Conservation (phyloP, 2,797 vertebrate genomes). For the Podargus strigoides region DNA sequence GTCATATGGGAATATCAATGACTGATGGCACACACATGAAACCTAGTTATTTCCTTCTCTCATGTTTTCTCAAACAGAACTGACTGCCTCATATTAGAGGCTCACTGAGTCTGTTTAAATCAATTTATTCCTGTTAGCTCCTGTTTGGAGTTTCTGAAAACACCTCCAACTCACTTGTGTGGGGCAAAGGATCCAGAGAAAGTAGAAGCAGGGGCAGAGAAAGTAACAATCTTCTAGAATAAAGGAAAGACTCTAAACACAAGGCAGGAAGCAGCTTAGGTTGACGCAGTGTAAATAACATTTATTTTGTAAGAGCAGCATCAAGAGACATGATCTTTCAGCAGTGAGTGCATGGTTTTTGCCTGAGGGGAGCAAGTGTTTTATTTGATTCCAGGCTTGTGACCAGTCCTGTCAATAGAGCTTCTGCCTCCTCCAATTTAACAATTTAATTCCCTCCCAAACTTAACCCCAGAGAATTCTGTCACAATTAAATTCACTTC, state of each 20-base stretch:
- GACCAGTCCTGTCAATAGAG: slow-evolving; percentile 15
- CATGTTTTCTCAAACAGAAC: neutral
- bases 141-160: neutral
- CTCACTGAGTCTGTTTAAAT: neutral
- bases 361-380: neutral
- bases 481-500: neutral
- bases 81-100: neutral
- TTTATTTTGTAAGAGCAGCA: neutral
- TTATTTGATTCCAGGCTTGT: slow-evolving; percentile 24
- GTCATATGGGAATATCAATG: neutral
- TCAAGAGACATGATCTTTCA: slow-evolving; percentile 8
- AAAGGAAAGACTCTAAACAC: neutral
- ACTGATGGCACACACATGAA: neutral
- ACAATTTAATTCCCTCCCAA: neutral
- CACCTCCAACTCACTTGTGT: neutral
- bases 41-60: neutral
- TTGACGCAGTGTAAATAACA: neutral
- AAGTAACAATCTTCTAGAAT: neutral
- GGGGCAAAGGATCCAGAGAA: neutral
- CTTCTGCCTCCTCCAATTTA: neutral
- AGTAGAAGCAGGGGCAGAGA: neutral
- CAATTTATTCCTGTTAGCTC: neutral
- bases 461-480: neutral
- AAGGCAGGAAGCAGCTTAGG: neutral
- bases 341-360: neutral